Conservation (phyloP, 2,888 invertebrate genomes). For the Diploptera punctata region DNA sequence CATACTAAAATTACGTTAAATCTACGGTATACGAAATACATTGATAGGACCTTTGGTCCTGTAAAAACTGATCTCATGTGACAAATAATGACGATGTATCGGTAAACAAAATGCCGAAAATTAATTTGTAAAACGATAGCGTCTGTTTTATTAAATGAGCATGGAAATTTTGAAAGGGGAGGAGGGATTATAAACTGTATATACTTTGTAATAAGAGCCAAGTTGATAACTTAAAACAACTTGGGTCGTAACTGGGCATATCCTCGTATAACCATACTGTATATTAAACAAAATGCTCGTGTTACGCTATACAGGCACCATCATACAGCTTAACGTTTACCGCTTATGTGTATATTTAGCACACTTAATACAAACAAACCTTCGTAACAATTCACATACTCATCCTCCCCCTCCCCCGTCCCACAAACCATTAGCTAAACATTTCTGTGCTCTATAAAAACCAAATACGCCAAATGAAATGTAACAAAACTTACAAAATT, state of each 20-base stretch:
- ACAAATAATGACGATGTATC: constrained; percentile 9
- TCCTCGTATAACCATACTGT: background rate
- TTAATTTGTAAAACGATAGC: constrained; percentile 2
- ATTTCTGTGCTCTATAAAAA: too few relatives aligned
- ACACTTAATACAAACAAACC: too few relatives aligned
- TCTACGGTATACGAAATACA: too few relatives aligned
- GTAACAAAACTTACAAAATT: too few relatives aligned
- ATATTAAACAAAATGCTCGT: background rate
- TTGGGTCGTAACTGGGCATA: background rate
- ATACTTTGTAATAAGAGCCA: constrained; percentile 3
- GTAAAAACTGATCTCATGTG: background rate
- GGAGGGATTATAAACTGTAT: constrained; percentile 8
- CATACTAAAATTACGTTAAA: too few relatives aligned
- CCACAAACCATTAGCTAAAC: too few relatives aligned
- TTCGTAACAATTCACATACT: too few relatives aligned
- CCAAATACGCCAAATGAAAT: too few relatives aligned
- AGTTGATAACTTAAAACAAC: too few relatives aligned
- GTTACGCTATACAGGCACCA: background rate
- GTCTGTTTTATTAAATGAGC: background rate
- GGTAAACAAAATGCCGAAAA: background rate
- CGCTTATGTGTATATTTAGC: too few relatives aligned
- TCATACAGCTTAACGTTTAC: background rate
- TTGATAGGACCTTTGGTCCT: background rate
- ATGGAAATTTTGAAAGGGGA: background rate
- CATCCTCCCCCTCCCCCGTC: too few relatives aligned